A percentile compares a stretch with the other conserved stretches of the same genome.
phyloP scores from a whole-genome alignment of 2,888 invertebrate genomes.

The Archips xylosteana region DNA sequence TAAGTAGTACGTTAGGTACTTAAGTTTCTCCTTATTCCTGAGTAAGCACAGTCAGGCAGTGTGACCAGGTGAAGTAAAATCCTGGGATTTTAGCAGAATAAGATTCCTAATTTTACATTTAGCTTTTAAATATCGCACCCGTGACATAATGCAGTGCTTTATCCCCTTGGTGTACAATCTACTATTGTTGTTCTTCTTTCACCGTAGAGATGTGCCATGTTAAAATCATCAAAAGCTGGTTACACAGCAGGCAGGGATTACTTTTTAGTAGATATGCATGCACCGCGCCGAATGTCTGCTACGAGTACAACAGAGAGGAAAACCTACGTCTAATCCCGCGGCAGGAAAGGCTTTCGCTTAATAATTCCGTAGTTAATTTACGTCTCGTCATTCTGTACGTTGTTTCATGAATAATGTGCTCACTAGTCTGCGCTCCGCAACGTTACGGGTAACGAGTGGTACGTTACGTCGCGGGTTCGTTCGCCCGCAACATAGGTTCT shows the following conservation, averaged over 20 bases:
- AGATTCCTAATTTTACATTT: too few relatives aligned
- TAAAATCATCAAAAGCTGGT: too few relatives aligned
- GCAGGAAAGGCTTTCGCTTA: conserved; percentile 37
- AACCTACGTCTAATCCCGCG: conserved; percentile 37
- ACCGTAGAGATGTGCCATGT: too few relatives aligned
- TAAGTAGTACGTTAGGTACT: too few relatives aligned
- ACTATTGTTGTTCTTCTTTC: too few relatives aligned
- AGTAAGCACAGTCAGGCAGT: background rate
- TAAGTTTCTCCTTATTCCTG: background rate
- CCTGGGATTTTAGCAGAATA: too few relatives aligned
- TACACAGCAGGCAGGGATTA: too few relatives aligned
- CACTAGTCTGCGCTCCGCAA: conserved; percentile 31
- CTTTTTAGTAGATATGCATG: background rate
- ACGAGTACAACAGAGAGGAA: conserved; percentile 36
- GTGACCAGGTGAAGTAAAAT: too few relatives aligned
- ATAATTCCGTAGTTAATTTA: conserved; percentile 43
- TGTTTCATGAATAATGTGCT: conserved; percentile 42
- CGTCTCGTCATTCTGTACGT: conserved; percentile 42
- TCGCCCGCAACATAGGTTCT: conserved; percentile 28
- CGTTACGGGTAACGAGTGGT: conserved; percentile 32
- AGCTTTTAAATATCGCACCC: too few relatives aligned
- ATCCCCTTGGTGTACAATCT: too few relatives aligned
- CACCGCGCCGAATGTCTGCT: conserved; percentile 20
- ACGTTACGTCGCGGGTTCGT: conserved; percentile 4
- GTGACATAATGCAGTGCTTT: too few relatives aligned